Evolutionary conservation across 2,888 invertebrate genomes (phyloP), one percentile per base, ranked within the genome.

Genomic region (Cephus runcator): DNA sequence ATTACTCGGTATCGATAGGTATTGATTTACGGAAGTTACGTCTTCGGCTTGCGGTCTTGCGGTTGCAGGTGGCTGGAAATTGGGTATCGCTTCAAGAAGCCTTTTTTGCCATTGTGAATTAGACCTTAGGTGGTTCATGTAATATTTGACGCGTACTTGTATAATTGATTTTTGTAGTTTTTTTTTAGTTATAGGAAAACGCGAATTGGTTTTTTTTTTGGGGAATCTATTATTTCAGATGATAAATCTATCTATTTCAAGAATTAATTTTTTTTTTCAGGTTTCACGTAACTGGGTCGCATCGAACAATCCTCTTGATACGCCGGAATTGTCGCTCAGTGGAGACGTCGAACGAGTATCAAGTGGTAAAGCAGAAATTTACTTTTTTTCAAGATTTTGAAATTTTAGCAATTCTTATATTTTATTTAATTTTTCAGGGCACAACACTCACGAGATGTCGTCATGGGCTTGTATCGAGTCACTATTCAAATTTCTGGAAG

Each of bases 361-460:
- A 77, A 94, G 95, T 86, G 95, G 95, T 91, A 88, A 77, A 80
- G 12, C 12, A 9, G 4, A 56, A 56, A 56, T 23, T 56, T 56
- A 9, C 0, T 2, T 40, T 40, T 40, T 2, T 6, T 15, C 40
- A 9, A 56, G 0, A 56, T 56, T 56, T 56, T 0, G 2, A 9
- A 23, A 23, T 23, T 23, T 40, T 23, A 30, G 3, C 1, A 15
- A 4, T 71, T 30, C 11, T 69, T 12, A 12, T 71, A 11, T 11
- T 11, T 3, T 3, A 71, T 31, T 33, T 4, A 1, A 12, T 31
- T 31, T 71, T 71, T 71, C 92, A 94, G 94, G 94, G 76, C 94
- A 94, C 85, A 90, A 92, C 40, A 93, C 94, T 87, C 96, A 96
- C 89, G 95, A 95, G 88, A 94, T 95, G 95, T 95, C 95, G 30